A percentile compares a stretch with the other conserved stretches of the same genome.
Conservation (phyloP, 1,140 invertebrate species). For the Drosophila parvula region DNA sequence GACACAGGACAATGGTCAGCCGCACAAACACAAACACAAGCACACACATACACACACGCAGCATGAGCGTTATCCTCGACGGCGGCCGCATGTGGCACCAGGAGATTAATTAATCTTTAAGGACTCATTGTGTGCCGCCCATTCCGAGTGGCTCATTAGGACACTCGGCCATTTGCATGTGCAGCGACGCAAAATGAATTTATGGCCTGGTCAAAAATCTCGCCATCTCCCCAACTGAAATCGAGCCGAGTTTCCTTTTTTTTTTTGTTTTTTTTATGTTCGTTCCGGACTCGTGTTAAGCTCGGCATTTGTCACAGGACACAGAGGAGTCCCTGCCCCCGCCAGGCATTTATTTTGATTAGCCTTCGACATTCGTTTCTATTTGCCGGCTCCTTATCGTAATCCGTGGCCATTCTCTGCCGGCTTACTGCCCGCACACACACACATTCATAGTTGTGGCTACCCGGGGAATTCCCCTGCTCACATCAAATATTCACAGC, state of each 20-base stretch:
- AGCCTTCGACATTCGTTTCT: slow-evolving; percentile 81
- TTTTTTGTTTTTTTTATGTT: background rate
- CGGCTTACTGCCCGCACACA: slow-evolving; percentile 25
- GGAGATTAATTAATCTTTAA: slow-evolving; percentile 84
- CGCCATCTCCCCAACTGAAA: background rate
- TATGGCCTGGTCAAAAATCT: slow-evolving; percentile 44
- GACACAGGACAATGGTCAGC: slow-evolving; percentile 66
- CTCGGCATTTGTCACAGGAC: slow-evolving; percentile 47
- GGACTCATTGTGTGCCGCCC: slow-evolving; percentile 70
- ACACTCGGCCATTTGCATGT: slow-evolving; percentile 71
- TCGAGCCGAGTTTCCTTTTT: background rate
- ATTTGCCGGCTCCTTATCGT: slow-evolving; percentile 76
- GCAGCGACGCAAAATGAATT: slow-evolving; percentile 67
- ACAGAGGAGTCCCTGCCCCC: background rate
- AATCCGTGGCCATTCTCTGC: slow-evolving; percentile 48
- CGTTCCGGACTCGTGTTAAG: too few species aligned
- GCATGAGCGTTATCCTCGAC: slow-evolving; percentile 30
- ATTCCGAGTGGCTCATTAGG: slow-evolving; percentile 44
- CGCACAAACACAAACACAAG: slow-evolving; percentile 19
- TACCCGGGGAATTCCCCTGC: slow-evolving; percentile 26
- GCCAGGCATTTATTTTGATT: slow-evolving; percentile 80
- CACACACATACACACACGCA: slow-evolving; percentile 24
- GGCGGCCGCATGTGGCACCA: slow-evolving; percentile 76
- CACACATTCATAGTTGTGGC: background rate
- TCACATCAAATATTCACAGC: slow-evolving; percentile 69